Base-by-base conservation (phyloP, 2,113 vertebrate genomes). In the Nothocercus julius region DNA sequence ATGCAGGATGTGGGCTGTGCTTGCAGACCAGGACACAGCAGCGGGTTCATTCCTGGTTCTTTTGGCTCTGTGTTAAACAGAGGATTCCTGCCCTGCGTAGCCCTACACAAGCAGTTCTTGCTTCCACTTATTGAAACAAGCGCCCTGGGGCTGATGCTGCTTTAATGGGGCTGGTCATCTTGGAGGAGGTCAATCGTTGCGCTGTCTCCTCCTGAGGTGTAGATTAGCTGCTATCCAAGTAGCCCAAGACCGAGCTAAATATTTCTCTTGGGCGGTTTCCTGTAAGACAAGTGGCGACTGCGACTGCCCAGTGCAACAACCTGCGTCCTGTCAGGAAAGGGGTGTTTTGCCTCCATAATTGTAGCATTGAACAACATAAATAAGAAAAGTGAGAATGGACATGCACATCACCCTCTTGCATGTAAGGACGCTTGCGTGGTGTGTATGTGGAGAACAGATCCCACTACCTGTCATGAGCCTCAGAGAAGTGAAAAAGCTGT, bases 71-170 rank as follows among this genome's bases (percentile, higher is more conserved):
- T 51, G 0, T 16, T 6, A 47, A 42, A 30, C 5, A 7, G 25
- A 76, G 49, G 15, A 75, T 89, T 10, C 0, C 1, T 67, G 21
- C n/a, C 22, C 67, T 13, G 2, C 4, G 49, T 24, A 49, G 49
- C 49, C 10, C 45, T 47, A 19, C 45, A 47, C 19, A 47, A 24
- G 21, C 49, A 22, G 11, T 36, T 63, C 40, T 88, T 8, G 21
- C 30, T 79, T 25, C 32, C 18, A 15, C 10, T n/a, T 44, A 27
- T 11, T 34, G 1, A 36, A 79, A 53, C 3, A 2, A 11, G 56
- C 0, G 1, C 56, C 59, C 17, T 0, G 0, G 47, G 68, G 72
- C 47, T 3, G 36, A 15, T 1, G 1, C 51, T 0, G 5, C 13
- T 62, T 28, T 58, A 42, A 25, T 0, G 1, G 49, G 25, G 27